Base-by-base conservation (phyloP, 1,140 invertebrate genomes). In the Globodera ellingtonae region DNA sequence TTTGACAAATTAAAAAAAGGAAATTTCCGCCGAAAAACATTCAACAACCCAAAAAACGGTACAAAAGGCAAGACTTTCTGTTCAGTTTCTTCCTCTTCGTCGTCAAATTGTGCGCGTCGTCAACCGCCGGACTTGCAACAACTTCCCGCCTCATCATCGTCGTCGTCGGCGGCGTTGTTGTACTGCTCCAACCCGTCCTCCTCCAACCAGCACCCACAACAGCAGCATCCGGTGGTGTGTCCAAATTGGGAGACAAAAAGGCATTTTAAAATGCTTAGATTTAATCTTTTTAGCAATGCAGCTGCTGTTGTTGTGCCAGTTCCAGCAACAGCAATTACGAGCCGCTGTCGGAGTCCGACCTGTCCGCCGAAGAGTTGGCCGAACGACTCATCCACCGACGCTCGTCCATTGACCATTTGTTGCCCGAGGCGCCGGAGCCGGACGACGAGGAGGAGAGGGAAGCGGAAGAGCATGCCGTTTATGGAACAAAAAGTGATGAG, bases 331-430 rank as follows among this genome's bases (percentile, higher is more conserved):
- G 67, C 18, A 70, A 70, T 7, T 70, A 70, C 67, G 67, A 70
- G 13, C 67, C 67, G 18, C 35, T 70, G 67, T 70, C 67, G 9
- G 67, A 70, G 18, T 70, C 67, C 4, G 67, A 70, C 24, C 6
- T 70, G 18, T 70, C 67, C 24, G 9, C 67, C 10, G 67, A 70
- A 18, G 67, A 70, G 18, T 70, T 70, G 67, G 67, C 67, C 24
- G 67, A 70, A 0, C 67, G 67, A 18, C 67, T 70, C 46, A 70
- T 70, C 46, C 67, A 70, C 46, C 24, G 67, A 21, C 67, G 67
- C 6, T 70, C 67, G n/a, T 70, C 67, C 67, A 70, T 70, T 18
- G 67, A 70, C 46, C 67, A 70, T 47, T 70, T 70, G 35, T 18
- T 70, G 67, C 67, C 67, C 35, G 67, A 70, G 15, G 56, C 56